Evolutionary conservation across 2,888 invertebrate species (phyloP).

Genomic region (Eristalinus aeneus): DNA sequence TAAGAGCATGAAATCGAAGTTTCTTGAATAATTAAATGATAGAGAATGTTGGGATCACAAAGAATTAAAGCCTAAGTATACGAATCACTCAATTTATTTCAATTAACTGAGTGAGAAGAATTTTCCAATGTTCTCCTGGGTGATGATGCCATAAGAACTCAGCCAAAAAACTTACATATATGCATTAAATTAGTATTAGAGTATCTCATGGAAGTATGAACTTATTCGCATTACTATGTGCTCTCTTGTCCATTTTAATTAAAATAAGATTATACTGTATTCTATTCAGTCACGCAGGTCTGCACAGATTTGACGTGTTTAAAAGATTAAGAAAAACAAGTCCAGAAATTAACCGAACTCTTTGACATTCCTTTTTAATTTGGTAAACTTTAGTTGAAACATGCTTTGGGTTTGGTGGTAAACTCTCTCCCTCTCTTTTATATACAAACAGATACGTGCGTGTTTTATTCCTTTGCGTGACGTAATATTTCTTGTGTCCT

Average conservation of each 20-base stretch:
- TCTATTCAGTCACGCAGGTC: slow-evolving; percentile 32
- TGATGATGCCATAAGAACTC: slow-evolving; percentile 12
- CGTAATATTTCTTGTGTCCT: slow-evolving; percentile 6
- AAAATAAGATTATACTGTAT: slow-evolving; percentile 6
- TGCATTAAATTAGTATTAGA: slow-evolving; percentile 20
- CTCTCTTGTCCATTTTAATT: slow-evolving; percentile 22
- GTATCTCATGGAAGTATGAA: slow-evolving; percentile 25
- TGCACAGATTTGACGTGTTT: slow-evolving; percentile 21
- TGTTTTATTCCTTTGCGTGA: slow-evolving; percentile 26
- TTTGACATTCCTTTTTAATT: background rate
- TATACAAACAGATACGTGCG: background rate
- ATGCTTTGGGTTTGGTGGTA: background rate
- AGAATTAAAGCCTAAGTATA: slow-evolving; percentile 22
- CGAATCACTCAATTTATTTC: slow-evolving; percentile 36
- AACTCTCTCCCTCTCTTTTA: too few relatives aligned
- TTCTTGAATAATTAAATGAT: slow-evolving; percentile 31
- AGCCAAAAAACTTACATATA: background rate
- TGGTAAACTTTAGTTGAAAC: background rate
- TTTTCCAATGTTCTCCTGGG: slow-evolving; percentile 19
- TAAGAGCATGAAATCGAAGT: slow-evolving; percentile 33
- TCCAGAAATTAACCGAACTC: slow-evolving; percentile 4
- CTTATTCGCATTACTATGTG: background rate
- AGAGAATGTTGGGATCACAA: slow-evolving; percentile 6
- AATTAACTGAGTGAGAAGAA: slow-evolving; percentile 44
- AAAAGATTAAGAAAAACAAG: slow-evolving; percentile 15